Evolutionary conservation across 2,888 invertebrate species (phyloP).

Genomic region (Trachelus troglodyta): DNA sequence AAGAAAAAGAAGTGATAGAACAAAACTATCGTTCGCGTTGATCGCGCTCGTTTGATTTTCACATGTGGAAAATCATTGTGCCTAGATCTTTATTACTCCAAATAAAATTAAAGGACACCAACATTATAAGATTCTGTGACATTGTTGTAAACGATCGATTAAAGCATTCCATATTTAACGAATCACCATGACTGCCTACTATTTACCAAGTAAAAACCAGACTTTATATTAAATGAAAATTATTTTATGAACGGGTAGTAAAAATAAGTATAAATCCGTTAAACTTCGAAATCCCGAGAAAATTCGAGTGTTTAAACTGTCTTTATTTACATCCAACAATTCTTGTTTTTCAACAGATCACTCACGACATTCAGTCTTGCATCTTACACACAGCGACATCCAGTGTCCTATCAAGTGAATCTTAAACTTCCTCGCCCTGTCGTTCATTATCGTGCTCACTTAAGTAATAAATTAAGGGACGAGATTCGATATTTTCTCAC

Average conservation of each 20-base stretch:
- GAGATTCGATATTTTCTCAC: constrained; percentile 19
- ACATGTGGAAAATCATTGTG: not conserved
- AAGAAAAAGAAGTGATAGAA: not conserved
- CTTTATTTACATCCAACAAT: constrained; percentile 56
- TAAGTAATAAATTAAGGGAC: constrained; percentile 32
- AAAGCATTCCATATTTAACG: not conserved
- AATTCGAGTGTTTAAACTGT: constrained; percentile 33
- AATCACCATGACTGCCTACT: not conserved
- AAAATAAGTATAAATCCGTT: not conserved
- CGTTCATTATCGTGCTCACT: constrained; percentile 4
- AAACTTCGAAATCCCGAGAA: constrained; percentile 1
- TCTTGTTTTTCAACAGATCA: constrained; percentile 41
- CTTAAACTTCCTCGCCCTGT: constrained; percentile 17
- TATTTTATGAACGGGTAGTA: not conserved
- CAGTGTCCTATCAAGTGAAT: not conserved
- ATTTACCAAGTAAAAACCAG: not conserved
- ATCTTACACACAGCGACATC: constrained; percentile 2
- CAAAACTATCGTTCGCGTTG: not conserved
- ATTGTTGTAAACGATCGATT: not conserved
- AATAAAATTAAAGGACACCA: not conserved
- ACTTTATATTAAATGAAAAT: not conserved
- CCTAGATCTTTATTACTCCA: not conserved
- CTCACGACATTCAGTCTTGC: constrained; percentile 32
- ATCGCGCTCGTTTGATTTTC: not conserved
- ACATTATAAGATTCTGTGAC: not conserved